These are phyloP conservation scores for Panulirus ornatus DNA, from an alignment of 1,140 invertebrate genomes.

Conservation along the genomic window DNA sequence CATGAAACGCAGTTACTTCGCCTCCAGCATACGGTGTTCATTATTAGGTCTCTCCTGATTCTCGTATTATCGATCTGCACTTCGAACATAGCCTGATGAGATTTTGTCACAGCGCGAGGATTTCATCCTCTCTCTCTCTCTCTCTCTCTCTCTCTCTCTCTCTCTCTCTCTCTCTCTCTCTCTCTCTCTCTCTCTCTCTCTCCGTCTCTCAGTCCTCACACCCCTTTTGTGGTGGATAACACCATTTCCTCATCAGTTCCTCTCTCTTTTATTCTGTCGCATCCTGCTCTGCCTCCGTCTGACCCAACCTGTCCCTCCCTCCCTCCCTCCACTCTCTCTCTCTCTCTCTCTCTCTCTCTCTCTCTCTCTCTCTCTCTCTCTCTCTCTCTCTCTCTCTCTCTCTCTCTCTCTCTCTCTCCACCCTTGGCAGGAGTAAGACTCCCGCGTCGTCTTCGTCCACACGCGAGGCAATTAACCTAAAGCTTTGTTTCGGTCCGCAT, in stretches of 20 bases:
- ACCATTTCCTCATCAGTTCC: not conserved
- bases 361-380: constrained; percentile 5
- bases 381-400: not conserved
- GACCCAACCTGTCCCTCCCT: too few species aligned
- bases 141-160: constrained; percentile 32
- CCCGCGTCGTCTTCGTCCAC: constrained; percentile 15
- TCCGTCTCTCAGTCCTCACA: not conserved
- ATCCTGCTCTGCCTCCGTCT: not conserved
- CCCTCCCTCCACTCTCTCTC: not conserved
- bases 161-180: constrained; percentile 26
- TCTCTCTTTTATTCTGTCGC: too few species aligned
- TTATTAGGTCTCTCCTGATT: too few species aligned
- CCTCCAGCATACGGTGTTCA: too few species aligned
- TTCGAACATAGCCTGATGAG: too few species aligned
- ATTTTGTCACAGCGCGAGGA: too few species aligned
- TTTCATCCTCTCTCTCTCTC: not conserved
- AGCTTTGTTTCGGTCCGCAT: constrained; percentile 55
- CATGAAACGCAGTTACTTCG: too few species aligned
- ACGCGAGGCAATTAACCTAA: constrained; percentile 55
- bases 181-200: constrained; percentile 11
- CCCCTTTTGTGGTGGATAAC: too few species aligned
- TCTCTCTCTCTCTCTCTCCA: constrained; percentile 21
- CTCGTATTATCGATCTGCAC: too few species aligned
- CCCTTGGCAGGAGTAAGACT: not conserved
- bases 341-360: constrained; percentile 1